Conservation (phyloP, 2,113 vertebrate genomes). For the Macroglossus sobrinus region DNA sequence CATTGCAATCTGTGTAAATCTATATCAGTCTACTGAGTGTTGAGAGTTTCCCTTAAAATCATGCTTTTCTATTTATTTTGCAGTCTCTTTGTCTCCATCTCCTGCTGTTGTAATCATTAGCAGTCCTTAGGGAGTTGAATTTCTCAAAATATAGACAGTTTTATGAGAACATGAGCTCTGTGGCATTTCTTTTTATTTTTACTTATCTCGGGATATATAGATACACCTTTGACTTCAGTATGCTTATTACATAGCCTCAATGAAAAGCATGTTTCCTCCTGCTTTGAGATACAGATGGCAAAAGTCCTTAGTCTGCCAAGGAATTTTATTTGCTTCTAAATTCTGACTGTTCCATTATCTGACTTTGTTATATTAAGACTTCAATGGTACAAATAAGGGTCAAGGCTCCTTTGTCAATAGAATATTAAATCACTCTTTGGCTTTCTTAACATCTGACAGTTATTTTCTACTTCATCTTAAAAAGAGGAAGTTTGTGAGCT, state of each 20-base stretch:
- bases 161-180: background rate
- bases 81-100: background rate
- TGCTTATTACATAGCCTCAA: background rate
- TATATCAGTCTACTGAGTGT: background rate
- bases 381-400: constrained; percentile 52
- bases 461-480: constrained; percentile 56
- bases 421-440: constrained; percentile 54
- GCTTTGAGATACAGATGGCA: constrained; percentile 42
- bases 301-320: constrained; percentile 24
- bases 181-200: constrained; percentile 21
- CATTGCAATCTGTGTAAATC: background rate
- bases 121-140: background rate
- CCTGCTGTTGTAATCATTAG: constrained; percentile 18
- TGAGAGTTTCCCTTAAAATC: background rate
- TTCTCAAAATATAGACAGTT: background rate
- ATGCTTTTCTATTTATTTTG: constrained; percentile 21
- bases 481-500: constrained; percentile 40
- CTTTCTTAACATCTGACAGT: constrained; percentile 55
- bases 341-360: constrained; percentile 43
- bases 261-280: background rate
- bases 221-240: constrained; percentile 28
- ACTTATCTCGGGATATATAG: background rate
- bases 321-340: constrained; percentile 62
- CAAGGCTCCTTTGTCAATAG: constrained; percentile 50
- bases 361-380: constrained; percentile 49